Base-by-base conservation (phyloP, 2,797 vertebrate species). In the Melanogrammus aeglefinus region DNA sequence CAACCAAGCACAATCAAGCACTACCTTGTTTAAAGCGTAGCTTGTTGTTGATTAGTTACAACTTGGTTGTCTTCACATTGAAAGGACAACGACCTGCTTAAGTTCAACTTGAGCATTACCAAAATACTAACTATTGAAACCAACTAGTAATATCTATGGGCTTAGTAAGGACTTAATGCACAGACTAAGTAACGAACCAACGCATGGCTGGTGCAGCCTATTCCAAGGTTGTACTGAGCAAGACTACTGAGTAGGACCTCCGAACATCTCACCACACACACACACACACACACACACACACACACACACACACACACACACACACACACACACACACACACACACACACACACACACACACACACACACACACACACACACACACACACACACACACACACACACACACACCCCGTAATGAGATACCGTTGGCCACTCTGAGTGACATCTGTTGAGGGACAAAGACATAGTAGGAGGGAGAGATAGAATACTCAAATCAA, bases 231-330 rank as follows among this genome's bases (percentile, higher is more conserved):
- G 44, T 0, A 12, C 80, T 78, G 81, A 75, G 75, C 78, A 76
- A 86, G 84, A 87, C 85, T 51, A 51, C 47, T 21, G 47, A 57
- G 7, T 57, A 57, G 47, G 47, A 57, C 18, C 18, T 18, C 47
- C 16, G n/a, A n/a, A n/a, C n/a, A n/a, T n/a, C n/a, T n/a, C n/a
- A n/a, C n/a, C 16, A 21, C 16, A 51, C 47, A 51, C 47, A 51
- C 47, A 51, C 47, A 51, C 47, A 16, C 47, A 51, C 47, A 51
- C 47, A 21, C 41, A 44, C 24, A 69, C 66, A 29, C n/a, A 69
- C 66, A 18, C 47, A 51, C 47, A 57, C 47, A 21, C 41, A 44
- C 24, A 70, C 66, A 29, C n/a, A 70, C 47, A 57, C 47, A 57
- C 47, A 57, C 47, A 57, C 47, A 57, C 47, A 57, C 47, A 18